These are phyloP conservation scores for Troides aeacus DNA, from an alignment of 2,888 invertebrate species.

Conservation along the genomic window DNA sequence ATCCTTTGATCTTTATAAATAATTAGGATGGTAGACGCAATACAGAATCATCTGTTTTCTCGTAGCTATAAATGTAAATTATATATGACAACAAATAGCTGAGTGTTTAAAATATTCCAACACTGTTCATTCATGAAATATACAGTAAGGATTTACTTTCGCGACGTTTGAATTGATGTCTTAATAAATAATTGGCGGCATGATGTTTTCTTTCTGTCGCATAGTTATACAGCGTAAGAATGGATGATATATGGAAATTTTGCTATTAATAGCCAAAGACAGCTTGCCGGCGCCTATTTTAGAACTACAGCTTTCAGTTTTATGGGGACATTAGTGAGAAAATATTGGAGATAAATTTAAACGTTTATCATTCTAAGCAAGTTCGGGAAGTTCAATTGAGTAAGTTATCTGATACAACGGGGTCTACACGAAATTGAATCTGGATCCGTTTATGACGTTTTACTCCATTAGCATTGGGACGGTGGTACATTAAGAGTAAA, in stretches of 20 bases:
- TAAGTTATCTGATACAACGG: constrained; percentile 50
- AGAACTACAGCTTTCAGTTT: constrained; percentile 23
- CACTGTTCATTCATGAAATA: constrained; percentile 15
- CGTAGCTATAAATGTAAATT: neutral
- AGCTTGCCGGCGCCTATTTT: constrained; percentile 10
- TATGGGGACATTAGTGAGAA: constrained; percentile 11
- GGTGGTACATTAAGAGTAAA: constrained; percentile 40
- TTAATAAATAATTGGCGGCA: constrained; percentile 25
- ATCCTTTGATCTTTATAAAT: too few species aligned
- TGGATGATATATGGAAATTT: constrained; percentile 28
- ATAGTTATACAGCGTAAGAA: constrained; percentile 18
- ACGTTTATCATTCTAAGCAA: constrained; percentile 16
- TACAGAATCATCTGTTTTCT: too few species aligned
- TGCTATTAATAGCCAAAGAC: constrained; percentile 24
- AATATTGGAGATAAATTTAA: constrained; percentile 21
- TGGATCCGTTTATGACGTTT: constrained; percentile 46
- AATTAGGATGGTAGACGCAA: too few species aligned
- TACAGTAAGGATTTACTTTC: constrained; percentile 24
- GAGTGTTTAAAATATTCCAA: constrained; percentile 16
- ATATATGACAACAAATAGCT: constrained; percentile 13
- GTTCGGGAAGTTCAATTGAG: constrained; percentile 40
- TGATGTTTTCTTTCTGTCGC: constrained; percentile 23
- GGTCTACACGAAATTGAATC: constrained; percentile 58
- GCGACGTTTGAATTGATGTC: constrained; percentile 26
- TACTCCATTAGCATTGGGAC: constrained; percentile 50